phyloP scores from a whole-genome alignment of 2,113 vertebrate species.

The Halichoerus grypus region DNA sequence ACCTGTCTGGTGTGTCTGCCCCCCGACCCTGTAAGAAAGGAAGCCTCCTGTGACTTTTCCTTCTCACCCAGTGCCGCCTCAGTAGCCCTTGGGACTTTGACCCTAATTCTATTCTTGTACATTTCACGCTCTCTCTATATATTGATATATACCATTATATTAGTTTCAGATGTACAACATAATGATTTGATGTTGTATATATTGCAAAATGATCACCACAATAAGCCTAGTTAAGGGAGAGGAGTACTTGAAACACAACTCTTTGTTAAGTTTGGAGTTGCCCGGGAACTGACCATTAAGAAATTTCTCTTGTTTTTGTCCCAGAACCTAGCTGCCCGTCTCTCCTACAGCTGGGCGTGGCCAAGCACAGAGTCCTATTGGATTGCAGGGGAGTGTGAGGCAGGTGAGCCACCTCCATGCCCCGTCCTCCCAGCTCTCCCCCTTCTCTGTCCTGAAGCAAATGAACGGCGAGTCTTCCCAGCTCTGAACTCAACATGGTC shows the following conservation, averaged over 20 bases:
- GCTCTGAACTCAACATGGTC: no score
- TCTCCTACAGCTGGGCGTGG: no score
- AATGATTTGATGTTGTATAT: not conserved
- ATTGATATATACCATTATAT: not conserved
- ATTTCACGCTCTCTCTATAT: not conserved
- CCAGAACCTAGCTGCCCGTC: no score
- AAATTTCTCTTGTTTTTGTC: not conserved
- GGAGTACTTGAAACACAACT: not conserved
- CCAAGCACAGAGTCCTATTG: no score
- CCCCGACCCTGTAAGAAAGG: not conserved
- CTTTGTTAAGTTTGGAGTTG: not conserved
- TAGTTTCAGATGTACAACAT: not conserved
- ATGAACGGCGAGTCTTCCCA: not conserved
- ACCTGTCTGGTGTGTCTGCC: rapidly evolving
- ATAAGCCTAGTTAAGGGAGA: not conserved
- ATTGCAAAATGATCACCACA: not conserved
- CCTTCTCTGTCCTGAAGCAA: rapidly evolving
- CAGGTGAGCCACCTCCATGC: rapidly evolving
- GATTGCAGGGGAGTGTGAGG: rapidly evolving
- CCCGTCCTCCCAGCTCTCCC: rapidly evolving
- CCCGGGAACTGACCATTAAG: not conserved
- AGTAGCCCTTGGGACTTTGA: not conserved
- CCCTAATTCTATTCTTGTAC: not conserved
- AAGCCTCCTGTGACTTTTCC: not conserved
- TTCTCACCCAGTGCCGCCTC: not conserved